Base-by-base conservation (phyloP, 2,888 invertebrate genomes). In the Uropetala carovei region DNA sequence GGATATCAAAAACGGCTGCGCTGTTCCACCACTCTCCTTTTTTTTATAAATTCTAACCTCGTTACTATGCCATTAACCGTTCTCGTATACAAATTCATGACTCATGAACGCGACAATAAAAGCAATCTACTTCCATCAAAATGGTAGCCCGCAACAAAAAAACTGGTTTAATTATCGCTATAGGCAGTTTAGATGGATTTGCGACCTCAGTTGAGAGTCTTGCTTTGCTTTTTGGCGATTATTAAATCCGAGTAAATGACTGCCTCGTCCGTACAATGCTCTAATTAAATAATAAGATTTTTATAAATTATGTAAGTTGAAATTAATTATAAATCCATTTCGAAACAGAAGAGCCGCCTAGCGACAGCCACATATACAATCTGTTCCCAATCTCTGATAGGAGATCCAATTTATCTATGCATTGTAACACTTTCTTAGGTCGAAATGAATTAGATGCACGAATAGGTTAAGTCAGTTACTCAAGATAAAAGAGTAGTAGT, bases 41-140 rank as follows among this genome's bases (percentile, higher is more conserved):
- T n/a, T 22, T 75, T 22, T 43, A 27, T 27, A 75, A 22, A 75
- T 27, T 22, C 10, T 22, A 75, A 75, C 27, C 27, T 68, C 68
- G 18, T n/a, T 68, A 9, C 18, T 27, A 27, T 18, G 75, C 27
- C 75, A 75, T 27, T 27, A 27, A 27, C 68, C 10, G 68, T 68
- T 68, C 68, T 11, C 22, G 22, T 75, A 75, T 75, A 27, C 75
- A 22, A 75, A 75, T 75, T 22, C 27, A 75, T 75, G 75, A 75
- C 22, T 75, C 75, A 75, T 11, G 75, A 75, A 75, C 22, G 75
- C 22, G 75, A 75, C 75, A 75, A 75, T 75, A 75, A 75, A 75
- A 75, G 75, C 75, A 27, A n/a, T 18, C 68, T n/a, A 22, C n/a
- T 68, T 68, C n/a, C 22, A 27, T 75, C 18, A 27, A 9, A 75